Conservation (phyloP, 2,113 vertebrate species). For the Synodontis membranacea region DNA sequence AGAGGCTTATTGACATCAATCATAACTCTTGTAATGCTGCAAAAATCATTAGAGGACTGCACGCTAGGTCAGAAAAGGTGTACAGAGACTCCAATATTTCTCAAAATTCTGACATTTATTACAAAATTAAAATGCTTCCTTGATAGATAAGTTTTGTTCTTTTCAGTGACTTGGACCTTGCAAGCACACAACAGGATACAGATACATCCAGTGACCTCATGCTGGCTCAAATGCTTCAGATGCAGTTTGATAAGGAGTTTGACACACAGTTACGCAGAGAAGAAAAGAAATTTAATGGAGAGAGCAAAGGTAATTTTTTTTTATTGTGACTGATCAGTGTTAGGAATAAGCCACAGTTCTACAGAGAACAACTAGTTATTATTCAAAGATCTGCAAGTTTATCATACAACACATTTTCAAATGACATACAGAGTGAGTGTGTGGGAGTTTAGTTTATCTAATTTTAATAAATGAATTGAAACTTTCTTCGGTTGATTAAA, state of each 20-base stretch:
- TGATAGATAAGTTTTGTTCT: background rate
- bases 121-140: background rate
- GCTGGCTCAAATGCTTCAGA: conserved; percentile 96
- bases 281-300: conserved; percentile 95
- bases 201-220: conserved; percentile 92
- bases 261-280: conserved; percentile 91
- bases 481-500: background rate
- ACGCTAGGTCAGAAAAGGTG: background rate
- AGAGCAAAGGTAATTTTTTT: conserved; percentile 87
- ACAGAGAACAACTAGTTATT: background rate
- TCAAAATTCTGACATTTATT: background rate
- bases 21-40: background rate
- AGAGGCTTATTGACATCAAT: background rate
- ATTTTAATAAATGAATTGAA: background rate
- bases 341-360: background rate
- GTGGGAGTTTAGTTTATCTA: background rate
- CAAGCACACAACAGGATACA: conserved; percentile 72
- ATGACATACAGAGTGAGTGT: background rate
- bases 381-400: background rate
- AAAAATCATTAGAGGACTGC: background rate
- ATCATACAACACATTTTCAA: background rate
- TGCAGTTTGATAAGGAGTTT: conserved; percentile 95
- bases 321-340: background rate
- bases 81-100: background rate
- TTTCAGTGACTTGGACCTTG: conserved; percentile 74